Conservation (phyloP, 2,113 vertebrate species). For the Clarias macrocephalus region DNA sequence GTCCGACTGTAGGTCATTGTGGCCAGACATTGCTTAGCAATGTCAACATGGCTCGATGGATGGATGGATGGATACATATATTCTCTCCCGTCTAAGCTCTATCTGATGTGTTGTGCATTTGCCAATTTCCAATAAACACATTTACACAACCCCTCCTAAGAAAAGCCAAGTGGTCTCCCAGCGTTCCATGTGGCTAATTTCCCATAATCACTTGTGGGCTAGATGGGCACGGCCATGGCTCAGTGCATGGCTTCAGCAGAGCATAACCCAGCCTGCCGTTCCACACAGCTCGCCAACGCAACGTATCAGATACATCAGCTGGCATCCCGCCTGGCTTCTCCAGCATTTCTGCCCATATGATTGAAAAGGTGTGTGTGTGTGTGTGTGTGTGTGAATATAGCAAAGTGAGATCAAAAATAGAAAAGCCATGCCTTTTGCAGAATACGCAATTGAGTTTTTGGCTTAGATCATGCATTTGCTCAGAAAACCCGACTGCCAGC, state of each 20-base stretch:
- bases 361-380: constrained; percentile 28
- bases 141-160: constrained; percentile 30
- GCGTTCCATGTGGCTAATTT: constrained; percentile 26
- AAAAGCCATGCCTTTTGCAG: constrained; percentile 68
- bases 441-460: constrained; percentile 72
- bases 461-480: constrained; percentile 65
- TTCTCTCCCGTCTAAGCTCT: neutral
- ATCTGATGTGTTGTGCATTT: neutral
- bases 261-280: constrained; percentile 63
- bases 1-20: no score
- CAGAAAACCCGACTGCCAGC: constrained; percentile 72
- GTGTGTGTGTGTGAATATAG: constrained; percentile 59
- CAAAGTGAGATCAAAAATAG: constrained; percentile 72
- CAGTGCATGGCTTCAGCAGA: constrained; percentile 58
- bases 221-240: neutral
- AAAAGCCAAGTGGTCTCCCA: constrained; percentile 37
- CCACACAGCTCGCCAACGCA: constrained; percentile 48
- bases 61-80: neutral
- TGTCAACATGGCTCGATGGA: no score
- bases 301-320: constrained; percentile 66
- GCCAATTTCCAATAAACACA: constrained; percentile 7
- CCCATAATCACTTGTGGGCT: constrained; percentile 15
- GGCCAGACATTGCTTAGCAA: no score
- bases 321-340: constrained; percentile 53
- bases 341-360: constrained; percentile 47